Conservation (phyloP, 2,888 invertebrate genomes). For the Drosophila planitibia region DNA sequence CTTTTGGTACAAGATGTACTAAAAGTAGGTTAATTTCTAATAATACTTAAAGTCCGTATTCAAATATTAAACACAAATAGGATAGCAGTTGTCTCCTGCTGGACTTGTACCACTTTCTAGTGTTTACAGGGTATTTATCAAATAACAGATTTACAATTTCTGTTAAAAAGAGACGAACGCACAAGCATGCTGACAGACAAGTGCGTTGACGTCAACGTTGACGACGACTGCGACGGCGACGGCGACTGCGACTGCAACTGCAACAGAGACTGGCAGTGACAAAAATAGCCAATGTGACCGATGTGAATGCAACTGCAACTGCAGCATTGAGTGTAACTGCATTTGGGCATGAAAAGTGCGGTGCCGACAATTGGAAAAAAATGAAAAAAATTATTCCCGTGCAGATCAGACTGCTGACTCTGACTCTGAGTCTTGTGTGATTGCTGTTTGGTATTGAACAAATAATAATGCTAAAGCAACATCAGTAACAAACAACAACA, state of each 20-base stretch:
- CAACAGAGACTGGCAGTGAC: conserved; percentile 41
- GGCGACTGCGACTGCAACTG: conserved; percentile 8
- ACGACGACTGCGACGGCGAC: conserved; percentile 5
- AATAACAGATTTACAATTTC: conserved; percentile 69
- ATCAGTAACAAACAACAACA: conserved; percentile 17
- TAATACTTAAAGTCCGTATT: background rate
- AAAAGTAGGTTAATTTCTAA: background rate
- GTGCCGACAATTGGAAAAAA: conserved; percentile 69
- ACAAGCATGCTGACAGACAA: conserved; percentile 66
- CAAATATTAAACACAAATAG: background rate
- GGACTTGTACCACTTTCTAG: background rate
- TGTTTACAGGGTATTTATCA: conserved; percentile 45
- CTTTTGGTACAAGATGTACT: background rate
- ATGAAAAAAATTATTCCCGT: conserved; percentile 18
- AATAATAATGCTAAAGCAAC: conserved; percentile 61
- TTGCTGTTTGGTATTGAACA: conserved; percentile 61
- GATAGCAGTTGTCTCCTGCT: background rate
- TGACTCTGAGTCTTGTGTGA: conserved; percentile 27
- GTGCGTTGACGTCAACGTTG: conserved; percentile 52
- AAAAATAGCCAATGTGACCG: conserved; percentile 67
- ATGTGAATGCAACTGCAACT: conserved; percentile 32
- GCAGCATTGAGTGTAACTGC: conserved; percentile 51
- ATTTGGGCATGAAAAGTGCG: conserved; percentile 72
- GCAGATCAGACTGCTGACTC: conserved; percentile 7
- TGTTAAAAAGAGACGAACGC: conserved; percentile 65